Evolutionary conservation across 2,113 vertebrate species (phyloP).

Genomic region (Saccopteryx leptura): DNA sequence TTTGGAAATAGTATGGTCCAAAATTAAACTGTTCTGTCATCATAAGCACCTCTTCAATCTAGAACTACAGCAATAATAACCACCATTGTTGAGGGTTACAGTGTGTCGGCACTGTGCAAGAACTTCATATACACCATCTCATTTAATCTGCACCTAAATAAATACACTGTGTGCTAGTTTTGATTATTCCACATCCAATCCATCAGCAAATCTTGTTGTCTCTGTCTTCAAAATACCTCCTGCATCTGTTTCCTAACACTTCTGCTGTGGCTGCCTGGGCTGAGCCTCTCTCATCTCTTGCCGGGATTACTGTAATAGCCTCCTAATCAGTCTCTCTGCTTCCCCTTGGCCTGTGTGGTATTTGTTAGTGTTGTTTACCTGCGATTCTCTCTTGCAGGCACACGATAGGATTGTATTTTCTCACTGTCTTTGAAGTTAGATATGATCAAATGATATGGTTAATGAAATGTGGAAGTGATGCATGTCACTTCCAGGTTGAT

Average conservation of each 20-base stretch:
- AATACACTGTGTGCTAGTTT: not conserved
- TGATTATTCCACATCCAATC: not conserved
- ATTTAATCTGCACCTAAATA: not conserved
- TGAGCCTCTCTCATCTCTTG: not conserved
- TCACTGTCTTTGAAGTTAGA: not conserved
- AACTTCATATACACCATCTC: not conserved
- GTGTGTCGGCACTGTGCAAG: not conserved
- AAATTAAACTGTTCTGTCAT: constrained; percentile 30
- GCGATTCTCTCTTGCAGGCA: not conserved
- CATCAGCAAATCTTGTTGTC: constrained; percentile 8
- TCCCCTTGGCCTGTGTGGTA: not conserved
- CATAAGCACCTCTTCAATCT: not conserved
- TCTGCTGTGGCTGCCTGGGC: not conserved
- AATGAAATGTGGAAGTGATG: not conserved
- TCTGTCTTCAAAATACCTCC: constrained; percentile 15
- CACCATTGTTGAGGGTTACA: not conserved
- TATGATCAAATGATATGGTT: not conserved
- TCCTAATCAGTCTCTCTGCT: not conserved
- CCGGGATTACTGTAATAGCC: not conserved
- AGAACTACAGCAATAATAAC: not conserved
- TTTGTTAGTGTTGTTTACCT: not conserved
- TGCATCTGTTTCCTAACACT: not conserved
- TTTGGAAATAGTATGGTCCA: constrained; percentile 2
- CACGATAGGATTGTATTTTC: not conserved
- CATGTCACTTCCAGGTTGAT: not conserved